Evolutionary conservation across 1,140 invertebrate species (phyloP).

Genomic region (Bombus cullumanus): DNA sequence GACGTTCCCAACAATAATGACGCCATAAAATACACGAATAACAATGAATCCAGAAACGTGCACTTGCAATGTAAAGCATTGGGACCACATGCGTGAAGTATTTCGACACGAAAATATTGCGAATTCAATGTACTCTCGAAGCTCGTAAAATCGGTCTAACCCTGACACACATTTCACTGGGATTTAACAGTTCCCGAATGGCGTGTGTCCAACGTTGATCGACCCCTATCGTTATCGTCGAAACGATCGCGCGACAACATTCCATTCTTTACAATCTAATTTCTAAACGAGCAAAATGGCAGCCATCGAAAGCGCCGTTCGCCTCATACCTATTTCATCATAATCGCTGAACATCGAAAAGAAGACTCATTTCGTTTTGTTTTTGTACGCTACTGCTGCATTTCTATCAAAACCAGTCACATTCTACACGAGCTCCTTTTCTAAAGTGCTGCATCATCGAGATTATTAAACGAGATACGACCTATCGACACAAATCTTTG

Average conservation of each 20-base stretch:
- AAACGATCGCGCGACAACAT: not conserved
- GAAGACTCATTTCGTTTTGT: not conserved
- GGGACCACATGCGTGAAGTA: not conserved
- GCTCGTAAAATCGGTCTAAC: slow-evolving; percentile 59
- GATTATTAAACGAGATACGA: not conserved
- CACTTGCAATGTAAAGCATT: not conserved
- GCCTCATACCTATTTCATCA: not conserved
- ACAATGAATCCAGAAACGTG: slow-evolving; percentile 2
- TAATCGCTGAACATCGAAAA: not conserved
- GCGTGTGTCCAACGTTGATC: not conserved
- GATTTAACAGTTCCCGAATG: slow-evolving; percentile 6
- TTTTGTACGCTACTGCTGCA: not conserved
- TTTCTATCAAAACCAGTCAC: not conserved
- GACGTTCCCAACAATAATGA: not conserved
- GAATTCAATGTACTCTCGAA: slow-evolving; percentile 33
- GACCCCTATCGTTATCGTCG: not conserved
- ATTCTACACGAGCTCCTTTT: not conserved
- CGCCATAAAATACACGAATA: not conserved
- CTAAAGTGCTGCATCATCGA: not conserved
- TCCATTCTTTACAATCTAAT: not conserved
- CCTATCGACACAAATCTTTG: not conserved
- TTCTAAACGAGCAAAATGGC: not conserved
- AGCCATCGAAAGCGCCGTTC: not conserved
- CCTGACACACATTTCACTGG: slow-evolving; percentile 57
- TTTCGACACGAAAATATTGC: slow-evolving; percentile 47